Conservation (phyloP, 2,797 vertebrate genomes). For the Melanotaenia pygmaea region DNA sequence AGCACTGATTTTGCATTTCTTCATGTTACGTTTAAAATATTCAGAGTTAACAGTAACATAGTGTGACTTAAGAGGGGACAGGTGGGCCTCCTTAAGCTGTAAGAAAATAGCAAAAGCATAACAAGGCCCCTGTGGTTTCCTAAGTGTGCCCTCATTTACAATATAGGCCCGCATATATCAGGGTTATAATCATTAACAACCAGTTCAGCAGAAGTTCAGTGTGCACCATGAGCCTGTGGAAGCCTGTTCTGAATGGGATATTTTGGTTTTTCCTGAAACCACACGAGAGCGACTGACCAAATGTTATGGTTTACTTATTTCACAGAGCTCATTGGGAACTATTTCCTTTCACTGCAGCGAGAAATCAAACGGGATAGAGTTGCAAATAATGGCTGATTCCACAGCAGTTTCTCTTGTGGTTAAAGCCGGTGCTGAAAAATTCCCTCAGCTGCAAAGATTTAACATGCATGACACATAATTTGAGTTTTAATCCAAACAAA, state of each 20-base stretch:
- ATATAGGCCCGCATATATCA: conserved; percentile 77
- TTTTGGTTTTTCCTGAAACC: conserved; percentile 73
- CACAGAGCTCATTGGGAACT: conserved; percentile 70
- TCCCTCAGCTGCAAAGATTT: conserved; percentile 60
- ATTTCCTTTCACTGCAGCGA: conserved; percentile 66
- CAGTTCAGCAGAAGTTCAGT: conserved; percentile 82
- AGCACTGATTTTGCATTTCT: conserved; percentile 35
- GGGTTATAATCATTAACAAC: conserved; percentile 81
- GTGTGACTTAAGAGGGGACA: conserved; percentile 73
- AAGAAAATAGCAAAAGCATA: conserved; percentile 77
- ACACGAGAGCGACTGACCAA: conserved; percentile 73
- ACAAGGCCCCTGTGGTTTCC: conserved; percentile 82
- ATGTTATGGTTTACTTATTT: conserved; percentile 79
- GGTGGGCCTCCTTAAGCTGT: conserved; percentile 78
- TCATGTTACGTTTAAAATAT: conserved; percentile 47
- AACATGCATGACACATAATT: conserved; percentile 53
- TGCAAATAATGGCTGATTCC: conserved; percentile 73
- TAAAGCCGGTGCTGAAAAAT: conserved; percentile 69
- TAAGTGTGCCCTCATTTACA: conserved; percentile 83
- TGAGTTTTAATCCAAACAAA: conserved; percentile 21
- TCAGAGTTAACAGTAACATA: conserved; percentile 48
- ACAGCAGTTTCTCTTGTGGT: conserved; percentile 45
- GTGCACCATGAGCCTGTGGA: conserved; percentile 57
- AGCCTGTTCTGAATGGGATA: conserved; percentile 65
- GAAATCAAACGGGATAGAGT: conserved; percentile 75